A percentile compares a stretch with the other conserved stretches of the same genome.
Evolutionary conservation across 1,140 invertebrate species (phyloP).

Genomic region (Drosophila burlai): DNA sequence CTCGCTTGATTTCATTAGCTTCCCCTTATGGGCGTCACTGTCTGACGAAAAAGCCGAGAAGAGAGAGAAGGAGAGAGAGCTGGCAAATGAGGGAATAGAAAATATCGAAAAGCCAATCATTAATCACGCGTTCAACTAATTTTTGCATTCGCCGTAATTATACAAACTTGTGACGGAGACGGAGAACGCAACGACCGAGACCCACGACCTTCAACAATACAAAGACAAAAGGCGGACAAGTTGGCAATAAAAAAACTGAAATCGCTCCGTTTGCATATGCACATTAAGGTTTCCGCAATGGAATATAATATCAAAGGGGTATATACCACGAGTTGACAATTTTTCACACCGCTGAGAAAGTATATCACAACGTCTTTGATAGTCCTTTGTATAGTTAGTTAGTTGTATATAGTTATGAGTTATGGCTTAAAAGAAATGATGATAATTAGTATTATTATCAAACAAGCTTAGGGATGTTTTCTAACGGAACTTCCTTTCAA

Average conservation of each 20-base stretch:
- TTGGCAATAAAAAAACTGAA: slow-evolving; percentile 19
- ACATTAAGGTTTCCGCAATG: slow-evolving; percentile 27
- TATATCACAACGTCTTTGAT: no score
- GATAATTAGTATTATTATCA: neutral
- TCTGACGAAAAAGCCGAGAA: slow-evolving; percentile 1
- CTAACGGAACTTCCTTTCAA: neutral
- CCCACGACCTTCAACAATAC: slow-evolving; percentile 72
- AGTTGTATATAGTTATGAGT: no score
- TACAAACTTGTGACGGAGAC: slow-evolving; percentile 55
- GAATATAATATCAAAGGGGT: slow-evolving; percentile 9
- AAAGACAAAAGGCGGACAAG: slow-evolving; percentile 48
- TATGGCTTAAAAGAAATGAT: no score
- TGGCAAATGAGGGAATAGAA: slow-evolving; percentile 18
- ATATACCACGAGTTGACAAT: neutral
- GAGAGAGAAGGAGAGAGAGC: neutral
- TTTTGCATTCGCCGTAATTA: slow-evolving; percentile 80
- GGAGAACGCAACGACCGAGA: slow-evolving; percentile 70
- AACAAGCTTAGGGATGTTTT: neutral
- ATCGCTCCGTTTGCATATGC: slow-evolving; percentile 40
- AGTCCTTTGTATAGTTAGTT: no score
- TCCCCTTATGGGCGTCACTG: slow-evolving; percentile 27
- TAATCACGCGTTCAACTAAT: slow-evolving; percentile 61
- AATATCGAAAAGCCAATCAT: slow-evolving; percentile 62
- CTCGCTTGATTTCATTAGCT: slow-evolving; percentile 7
- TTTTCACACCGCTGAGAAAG: neutral